Evolutionary conservation across 2,888 invertebrate genomes (phyloP), one percentile per base, ranked within the genome.

Genomic region (Dioctria rufipes): DNA sequence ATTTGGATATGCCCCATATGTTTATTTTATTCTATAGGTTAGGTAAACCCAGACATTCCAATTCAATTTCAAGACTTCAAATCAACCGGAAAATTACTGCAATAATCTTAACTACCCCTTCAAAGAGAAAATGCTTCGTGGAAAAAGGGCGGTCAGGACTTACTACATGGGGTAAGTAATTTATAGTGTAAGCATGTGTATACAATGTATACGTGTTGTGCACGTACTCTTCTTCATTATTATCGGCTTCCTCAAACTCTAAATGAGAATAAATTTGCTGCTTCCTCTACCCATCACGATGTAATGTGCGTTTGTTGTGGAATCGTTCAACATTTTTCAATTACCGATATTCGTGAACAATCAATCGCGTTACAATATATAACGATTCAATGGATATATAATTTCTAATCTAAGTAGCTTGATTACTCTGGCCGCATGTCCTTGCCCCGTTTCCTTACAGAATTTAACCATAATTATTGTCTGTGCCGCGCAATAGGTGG

Each of bases 341-440:
- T 69, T 69, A 25, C 25, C 25, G 25, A 25, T 25, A 69, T 69
- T 69, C 37, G 13, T 69, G n/a, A 39, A 69, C 51, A 69, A 69
- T 25, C 25, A 25, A 25, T 69, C 69, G 69, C 51, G 51, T 49
- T 39, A 69, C 51, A 46, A 11, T 43, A 51, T 51, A 69, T 69
- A 69, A 37, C 69, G 37, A 69, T 49, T 69, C 69, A 69, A 40
- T 51, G 69, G 37, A 49, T 51, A 54, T 51, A 54, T 39, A 49
- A 51, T 69, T 69, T 69, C 37, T 69, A 39, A 25, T 69, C 51
- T 69, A 69, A 69, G 69, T 69, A 39, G 25, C 51, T 51, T 37
- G 11, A 8, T 39, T 11, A n/a, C 11, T 11, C 54, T 25, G 25
- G 25, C 1, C 54, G 6, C 49, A 1, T 46, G 46, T 8, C 46